phyloP scores from a whole-genome alignment of 2,888 invertebrate species.

The Pantelozetes paolii region DNA sequence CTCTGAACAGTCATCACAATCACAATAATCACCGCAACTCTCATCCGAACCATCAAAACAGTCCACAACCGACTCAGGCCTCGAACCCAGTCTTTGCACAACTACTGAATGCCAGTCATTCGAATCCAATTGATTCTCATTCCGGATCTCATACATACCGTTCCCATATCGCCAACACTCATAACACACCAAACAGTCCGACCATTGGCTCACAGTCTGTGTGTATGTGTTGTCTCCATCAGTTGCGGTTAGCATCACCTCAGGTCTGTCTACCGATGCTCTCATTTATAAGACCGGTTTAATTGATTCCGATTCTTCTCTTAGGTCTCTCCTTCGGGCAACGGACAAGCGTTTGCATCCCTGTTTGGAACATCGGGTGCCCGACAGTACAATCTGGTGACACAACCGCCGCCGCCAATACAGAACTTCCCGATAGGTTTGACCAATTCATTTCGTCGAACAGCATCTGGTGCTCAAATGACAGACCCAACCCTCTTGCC shows the following conservation, averaged over 20 bases:
- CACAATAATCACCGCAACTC: not conserved
- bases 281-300: not conserved
- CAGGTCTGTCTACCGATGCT: conserved; percentile 8
- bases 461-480: conserved; percentile 13
- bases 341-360: conserved; percentile 10
- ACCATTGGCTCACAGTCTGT: conserved; percentile 16
- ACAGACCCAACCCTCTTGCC: not conserved
- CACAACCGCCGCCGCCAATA: conserved; percentile 6
- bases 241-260: conserved; percentile 32
- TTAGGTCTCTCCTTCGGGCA: conserved; percentile 32
- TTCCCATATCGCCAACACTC: not conserved
- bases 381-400: not conserved
- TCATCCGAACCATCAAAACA: conserved; percentile 21
- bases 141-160: conserved; percentile 36
- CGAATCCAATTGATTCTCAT: conserved; percentile 24
- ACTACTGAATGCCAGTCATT: conserved; percentile 21
- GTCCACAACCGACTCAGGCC: conserved; percentile 36
- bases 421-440: conserved; percentile 20
- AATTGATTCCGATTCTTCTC: too few relatives aligned
- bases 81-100: conserved; percentile 35
- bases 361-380: conserved; percentile 8
- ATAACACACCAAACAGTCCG: conserved; percentile 20
- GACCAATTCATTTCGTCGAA: conserved; percentile 21
- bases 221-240: conserved; percentile 34
- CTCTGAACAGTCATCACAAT: conserved; percentile 17